A percentile compares a stretch with the other conserved stretches of the same genome.
phyloP scores from a whole-genome alignment of 2,113 vertebrate genomes.

The Sylvilagus bachmani region DNA sequence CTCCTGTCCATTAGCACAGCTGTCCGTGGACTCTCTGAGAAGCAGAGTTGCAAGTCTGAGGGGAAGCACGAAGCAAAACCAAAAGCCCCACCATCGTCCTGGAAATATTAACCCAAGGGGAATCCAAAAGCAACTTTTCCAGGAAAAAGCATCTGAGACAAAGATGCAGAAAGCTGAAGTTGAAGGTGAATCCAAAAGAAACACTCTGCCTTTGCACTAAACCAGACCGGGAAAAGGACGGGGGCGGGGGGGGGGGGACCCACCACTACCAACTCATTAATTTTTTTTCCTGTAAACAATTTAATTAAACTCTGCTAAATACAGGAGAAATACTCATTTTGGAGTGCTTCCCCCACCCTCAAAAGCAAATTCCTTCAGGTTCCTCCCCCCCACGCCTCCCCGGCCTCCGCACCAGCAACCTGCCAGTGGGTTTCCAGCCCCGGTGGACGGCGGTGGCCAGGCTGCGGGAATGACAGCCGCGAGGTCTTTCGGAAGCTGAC shows the following conservation, averaged over 20 bases:
- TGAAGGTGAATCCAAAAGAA: conserved; percentile 79
- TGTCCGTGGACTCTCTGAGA: conserved; percentile 18
- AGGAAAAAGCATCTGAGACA: conserved; percentile 64
- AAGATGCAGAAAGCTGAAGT: conserved; percentile 74
- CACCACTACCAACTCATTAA: conserved; percentile 86
- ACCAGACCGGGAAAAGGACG: conserved; percentile 75
- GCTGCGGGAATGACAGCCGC: conserved; percentile 87
- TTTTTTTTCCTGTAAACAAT: conserved; percentile 88
- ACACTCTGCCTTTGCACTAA: conserved; percentile 83
- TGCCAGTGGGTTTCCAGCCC: conserved; percentile 77
- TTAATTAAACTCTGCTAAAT: conserved; percentile 90
- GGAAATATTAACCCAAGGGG: conserved; percentile 48
- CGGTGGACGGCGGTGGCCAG: conserved; percentile 67
- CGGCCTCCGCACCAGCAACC: conserved; percentile 65
- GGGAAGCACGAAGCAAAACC: neutral
- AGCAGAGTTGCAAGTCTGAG: neutral
- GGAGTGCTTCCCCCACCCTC: conserved; percentile 74
- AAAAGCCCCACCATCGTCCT: neutral
- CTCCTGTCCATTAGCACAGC: neutral
- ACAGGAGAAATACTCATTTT: conserved; percentile 84
- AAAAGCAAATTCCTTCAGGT: conserved; percentile 82
- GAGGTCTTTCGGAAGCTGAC: conserved; percentile 87
- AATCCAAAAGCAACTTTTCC: conserved; percentile 71
- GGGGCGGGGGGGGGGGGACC: conserved; percentile 66
- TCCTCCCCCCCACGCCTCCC: conserved; percentile 70